Evolutionary conservation across 2,797 vertebrate genomes (phyloP).

Genomic region (Alauda arvensis): DNA sequence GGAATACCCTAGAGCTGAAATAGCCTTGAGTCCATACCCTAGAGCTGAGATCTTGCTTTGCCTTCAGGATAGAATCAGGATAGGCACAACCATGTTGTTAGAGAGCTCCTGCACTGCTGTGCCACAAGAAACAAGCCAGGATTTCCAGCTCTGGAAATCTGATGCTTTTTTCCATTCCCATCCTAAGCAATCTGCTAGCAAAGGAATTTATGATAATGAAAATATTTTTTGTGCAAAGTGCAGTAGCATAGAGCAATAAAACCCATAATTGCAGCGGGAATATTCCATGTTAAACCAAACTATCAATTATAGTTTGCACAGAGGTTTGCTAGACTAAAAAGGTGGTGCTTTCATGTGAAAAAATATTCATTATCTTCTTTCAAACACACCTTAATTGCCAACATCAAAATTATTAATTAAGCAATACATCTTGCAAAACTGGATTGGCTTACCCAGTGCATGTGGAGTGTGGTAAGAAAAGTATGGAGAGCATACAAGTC

Average conservation of each 20-base stretch:
- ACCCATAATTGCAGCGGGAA: constrained; percentile 4
- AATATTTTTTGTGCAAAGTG: constrained; percentile 51
- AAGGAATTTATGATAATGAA: constrained; percentile 38
- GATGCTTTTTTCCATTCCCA: background rate
- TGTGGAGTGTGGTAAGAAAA: background rate
- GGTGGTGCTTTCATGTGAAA: constrained; percentile 60
- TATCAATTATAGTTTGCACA: constrained; percentile 60
- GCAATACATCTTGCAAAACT: constrained; percentile 51
- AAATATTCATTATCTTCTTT: constrained; percentile 64
- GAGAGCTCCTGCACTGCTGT: background rate
- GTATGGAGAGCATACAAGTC: background rate
- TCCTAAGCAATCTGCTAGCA: constrained; percentile 5
- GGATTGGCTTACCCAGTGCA: background rate
- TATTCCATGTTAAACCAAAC: constrained; percentile 41
- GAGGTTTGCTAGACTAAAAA: constrained; percentile 54
- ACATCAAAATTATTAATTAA: constrained; percentile 69
- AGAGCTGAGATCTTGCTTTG: background rate
- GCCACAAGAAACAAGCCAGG: background rate
- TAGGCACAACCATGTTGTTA: rapidly evolving
- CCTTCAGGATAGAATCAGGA: background rate
- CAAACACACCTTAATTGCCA: constrained; percentile 62
- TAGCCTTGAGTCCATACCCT: background rate
- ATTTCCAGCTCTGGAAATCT: background rate
- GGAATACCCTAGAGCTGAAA: background rate
- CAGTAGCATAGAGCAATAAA: constrained; percentile 47